These are phyloP conservation scores for Ia io DNA, from an alignment of 2,113 vertebrate species.

Conservation along the genomic window DNA sequence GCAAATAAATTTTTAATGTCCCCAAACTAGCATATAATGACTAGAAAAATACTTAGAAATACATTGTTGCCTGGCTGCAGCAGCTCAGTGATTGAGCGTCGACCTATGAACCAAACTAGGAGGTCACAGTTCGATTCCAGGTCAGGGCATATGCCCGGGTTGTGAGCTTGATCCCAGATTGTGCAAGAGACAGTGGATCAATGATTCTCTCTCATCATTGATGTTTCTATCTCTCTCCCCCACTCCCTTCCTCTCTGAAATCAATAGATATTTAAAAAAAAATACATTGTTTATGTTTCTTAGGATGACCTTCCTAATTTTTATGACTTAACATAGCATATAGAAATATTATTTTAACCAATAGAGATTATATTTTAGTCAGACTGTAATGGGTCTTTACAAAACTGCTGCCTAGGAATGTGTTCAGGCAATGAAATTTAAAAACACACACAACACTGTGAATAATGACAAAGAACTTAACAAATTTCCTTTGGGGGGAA, in stretches of 20 bases:
- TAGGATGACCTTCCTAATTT: not conserved
- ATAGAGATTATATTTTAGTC: not conserved
- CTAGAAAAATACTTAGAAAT: not conserved
- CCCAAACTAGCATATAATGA: not conserved
- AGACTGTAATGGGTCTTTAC: not conserved
- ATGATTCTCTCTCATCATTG: no score
- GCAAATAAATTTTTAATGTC: not conserved
- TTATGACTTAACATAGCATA: not conserved
- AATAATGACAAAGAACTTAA: conserved; percentile 25
- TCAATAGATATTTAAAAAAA: not conserved
- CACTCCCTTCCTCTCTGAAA: no score
- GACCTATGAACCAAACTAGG: no score
- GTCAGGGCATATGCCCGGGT: no score
- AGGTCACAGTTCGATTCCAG: no score
- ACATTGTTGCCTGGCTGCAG: no score
- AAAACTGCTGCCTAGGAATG: conserved; percentile 23
- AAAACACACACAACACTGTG: not conserved
- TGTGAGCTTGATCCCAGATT: no score
- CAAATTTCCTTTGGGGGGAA: not conserved
- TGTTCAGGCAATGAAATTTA: not conserved
- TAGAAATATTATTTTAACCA: not conserved
- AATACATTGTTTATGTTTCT: not conserved
- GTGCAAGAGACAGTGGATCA: no score
- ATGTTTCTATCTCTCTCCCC: no score
- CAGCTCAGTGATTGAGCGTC: no score